Evolutionary conservation across 2,888 invertebrate genomes (phyloP).

Genomic region (Pseudococcus longispinus): DNA sequence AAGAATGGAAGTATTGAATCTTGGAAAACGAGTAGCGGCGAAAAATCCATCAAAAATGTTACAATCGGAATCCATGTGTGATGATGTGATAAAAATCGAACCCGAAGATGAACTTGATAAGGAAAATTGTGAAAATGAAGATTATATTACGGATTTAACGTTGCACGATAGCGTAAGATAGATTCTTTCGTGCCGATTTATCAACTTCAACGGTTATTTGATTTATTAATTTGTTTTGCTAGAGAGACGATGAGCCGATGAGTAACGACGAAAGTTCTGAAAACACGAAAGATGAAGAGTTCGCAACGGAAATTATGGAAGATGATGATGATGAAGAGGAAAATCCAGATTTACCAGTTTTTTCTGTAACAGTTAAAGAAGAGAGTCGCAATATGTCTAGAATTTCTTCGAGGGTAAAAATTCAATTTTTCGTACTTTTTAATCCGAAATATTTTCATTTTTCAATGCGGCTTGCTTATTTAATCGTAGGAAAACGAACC

Average conservation of each 20-base stretch:
- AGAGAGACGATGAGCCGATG: constrained; percentile 10
- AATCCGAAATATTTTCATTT: background rate
- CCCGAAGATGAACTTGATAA: constrained; percentile 39
- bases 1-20: constrained; percentile 48
- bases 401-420: background rate
- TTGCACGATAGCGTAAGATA: constrained; percentile 15
- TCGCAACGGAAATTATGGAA: constrained; percentile 13
- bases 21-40: background rate
- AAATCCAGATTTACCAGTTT: background rate
- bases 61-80: background rate
- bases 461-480: background rate
- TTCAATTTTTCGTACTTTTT: background rate
- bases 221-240: background rate
- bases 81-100: constrained; percentile 14
- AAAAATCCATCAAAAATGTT: background rate
- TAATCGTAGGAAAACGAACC: background rate
- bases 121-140: background rate
- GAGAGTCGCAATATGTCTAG: background rate
- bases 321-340: constrained; percentile 40
- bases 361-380: constrained; percentile 41
- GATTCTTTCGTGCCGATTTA: background rate
- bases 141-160: constrained; percentile 15
- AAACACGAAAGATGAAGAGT: constrained; percentile 10
- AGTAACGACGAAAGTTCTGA: constrained; percentile 32
- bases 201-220: background rate